phyloP scores from a whole-genome alignment of 92 coral and sea anemone species.

The Muricea muricata region DNA sequence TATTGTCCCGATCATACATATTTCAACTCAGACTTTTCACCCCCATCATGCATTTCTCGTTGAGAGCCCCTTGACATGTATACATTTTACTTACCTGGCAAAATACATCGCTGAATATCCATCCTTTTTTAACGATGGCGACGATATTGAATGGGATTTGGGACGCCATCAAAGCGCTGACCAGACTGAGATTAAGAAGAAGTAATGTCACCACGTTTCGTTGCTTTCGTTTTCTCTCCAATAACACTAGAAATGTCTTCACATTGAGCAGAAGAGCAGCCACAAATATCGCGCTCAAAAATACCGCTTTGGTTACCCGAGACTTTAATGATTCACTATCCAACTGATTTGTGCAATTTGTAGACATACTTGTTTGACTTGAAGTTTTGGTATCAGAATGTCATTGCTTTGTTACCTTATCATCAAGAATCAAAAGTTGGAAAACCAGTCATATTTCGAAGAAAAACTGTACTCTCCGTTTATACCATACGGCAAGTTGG shows the following conservation, averaged over 20 bases:
- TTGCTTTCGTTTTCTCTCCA: constrained; percentile 69
- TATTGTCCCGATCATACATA: too few relatives aligned
- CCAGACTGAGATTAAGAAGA: constrained; percentile 80
- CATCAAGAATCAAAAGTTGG: too few relatives aligned
- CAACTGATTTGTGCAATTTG: background rate
- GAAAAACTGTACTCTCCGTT: too few relatives aligned
- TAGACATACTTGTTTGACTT: background rate
- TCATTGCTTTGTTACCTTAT: too few relatives aligned
- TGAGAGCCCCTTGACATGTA: too few relatives aligned
- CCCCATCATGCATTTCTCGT: too few relatives aligned
- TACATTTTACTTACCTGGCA: constrained; percentile 89
- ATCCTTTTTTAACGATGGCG: constrained; percentile 56
- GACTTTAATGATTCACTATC: background rate
- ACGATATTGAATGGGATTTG: constrained; percentile 82
- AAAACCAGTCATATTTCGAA: too few relatives aligned
- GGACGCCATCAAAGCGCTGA: constrained; percentile 76
- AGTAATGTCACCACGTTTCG: constrained; percentile 81
- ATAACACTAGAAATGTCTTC: constrained; percentile 73
- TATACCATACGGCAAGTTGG: too few relatives aligned
- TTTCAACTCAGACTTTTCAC: too few relatives aligned
- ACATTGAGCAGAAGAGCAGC: constrained; percentile 71
- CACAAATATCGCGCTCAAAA: constrained; percentile 62
- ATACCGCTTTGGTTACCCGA: constrained; percentile 46
- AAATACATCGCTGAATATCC: constrained; percentile 70
- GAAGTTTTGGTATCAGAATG: background rate